phyloP scores from a whole-genome alignment of 2,113 vertebrate species.

The Theropithecus gelada region DNA sequence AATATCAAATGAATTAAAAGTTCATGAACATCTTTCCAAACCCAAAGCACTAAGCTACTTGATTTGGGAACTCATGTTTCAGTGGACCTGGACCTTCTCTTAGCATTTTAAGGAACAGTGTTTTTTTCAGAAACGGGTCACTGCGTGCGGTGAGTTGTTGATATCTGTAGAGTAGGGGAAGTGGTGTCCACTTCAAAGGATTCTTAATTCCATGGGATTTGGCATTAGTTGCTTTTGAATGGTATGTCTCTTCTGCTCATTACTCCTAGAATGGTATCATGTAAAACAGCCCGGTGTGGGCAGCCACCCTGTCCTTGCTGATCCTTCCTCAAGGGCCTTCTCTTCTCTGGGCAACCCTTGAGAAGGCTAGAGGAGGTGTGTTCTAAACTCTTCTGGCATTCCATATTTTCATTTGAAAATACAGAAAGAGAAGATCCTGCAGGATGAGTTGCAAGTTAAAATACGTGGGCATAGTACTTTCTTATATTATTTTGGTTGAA shows the following conservation, averaged over 20 bases:
- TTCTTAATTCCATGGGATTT: not conserved
- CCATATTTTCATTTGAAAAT: not conserved
- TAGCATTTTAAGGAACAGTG: not conserved
- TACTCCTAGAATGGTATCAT: not conserved
- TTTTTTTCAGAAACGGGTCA: not conserved
- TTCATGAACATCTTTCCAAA: accelerated
- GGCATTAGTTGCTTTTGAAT: not conserved
- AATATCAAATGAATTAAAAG: not conserved
- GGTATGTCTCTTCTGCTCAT: accelerated
- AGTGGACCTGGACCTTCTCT: not conserved
- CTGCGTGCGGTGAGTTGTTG: accelerated
- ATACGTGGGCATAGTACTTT: not conserved
- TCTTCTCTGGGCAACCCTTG: not conserved
- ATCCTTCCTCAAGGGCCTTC: not conserved
- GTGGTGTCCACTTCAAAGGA: not conserved
- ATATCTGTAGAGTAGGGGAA: too few species aligned
- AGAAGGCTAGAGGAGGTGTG: not conserved
- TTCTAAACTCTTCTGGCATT: not conserved
- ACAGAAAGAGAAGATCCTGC: not conserved
- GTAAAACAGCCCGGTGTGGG: accelerated
- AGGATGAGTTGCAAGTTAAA: not conserved
- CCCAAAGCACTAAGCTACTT: not conserved
- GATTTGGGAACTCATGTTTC: accelerated
- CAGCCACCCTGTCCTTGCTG: accelerated
- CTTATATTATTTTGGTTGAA: not conserved